Conservation (phyloP, 2,888 invertebrate genomes). For the Hylaea fasciaria region DNA sequence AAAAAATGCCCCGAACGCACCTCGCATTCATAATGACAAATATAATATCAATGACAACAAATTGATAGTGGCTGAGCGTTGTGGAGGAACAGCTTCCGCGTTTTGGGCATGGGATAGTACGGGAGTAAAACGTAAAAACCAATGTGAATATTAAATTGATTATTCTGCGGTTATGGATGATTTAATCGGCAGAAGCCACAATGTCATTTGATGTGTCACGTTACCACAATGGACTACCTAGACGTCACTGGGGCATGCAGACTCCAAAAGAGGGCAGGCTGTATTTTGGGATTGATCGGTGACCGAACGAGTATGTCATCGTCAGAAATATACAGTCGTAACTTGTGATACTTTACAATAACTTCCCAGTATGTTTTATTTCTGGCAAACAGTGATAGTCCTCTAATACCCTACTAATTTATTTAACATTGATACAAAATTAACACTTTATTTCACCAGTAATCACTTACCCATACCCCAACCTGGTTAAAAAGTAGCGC, state of each 20-base stretch:
- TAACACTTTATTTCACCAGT: slow-evolving; percentile 7
- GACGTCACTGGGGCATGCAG: slow-evolving; percentile 33
- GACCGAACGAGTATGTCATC: background rate
- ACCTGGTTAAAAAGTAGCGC: slow-evolving; percentile 19
- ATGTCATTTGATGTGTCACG: slow-evolving; percentile 46
- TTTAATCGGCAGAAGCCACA: slow-evolving; percentile 40
- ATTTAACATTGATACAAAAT: background rate
- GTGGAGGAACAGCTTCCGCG: slow-evolving; percentile 46
- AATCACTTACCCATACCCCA: slow-evolving; percentile 24
- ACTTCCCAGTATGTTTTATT: no score
- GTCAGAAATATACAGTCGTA: background rate
- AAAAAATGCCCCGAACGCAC: slow-evolving; percentile 60
- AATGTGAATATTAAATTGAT: slow-evolving; percentile 40
- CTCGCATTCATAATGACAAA: slow-evolving; percentile 59
- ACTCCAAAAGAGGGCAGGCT: slow-evolving; percentile 21
- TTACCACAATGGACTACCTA: slow-evolving; percentile 35
- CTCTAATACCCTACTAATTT: background rate
- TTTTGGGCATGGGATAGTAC: slow-evolving; percentile 31
- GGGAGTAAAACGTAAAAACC: slow-evolving; percentile 47
- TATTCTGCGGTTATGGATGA: slow-evolving; percentile 40
- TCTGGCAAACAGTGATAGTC: background rate
- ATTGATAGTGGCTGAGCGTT: slow-evolving; percentile 40
- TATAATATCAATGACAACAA: slow-evolving; percentile 49
- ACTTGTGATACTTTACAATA: no score
- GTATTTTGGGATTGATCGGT: slow-evolving; percentile 9